Percentiles rank a stretch among this genome's conserved stretches.
Evolutionary conservation across 1,140 invertebrate species (phyloP).

Genomic region (Drosophila ananassae): DNA sequence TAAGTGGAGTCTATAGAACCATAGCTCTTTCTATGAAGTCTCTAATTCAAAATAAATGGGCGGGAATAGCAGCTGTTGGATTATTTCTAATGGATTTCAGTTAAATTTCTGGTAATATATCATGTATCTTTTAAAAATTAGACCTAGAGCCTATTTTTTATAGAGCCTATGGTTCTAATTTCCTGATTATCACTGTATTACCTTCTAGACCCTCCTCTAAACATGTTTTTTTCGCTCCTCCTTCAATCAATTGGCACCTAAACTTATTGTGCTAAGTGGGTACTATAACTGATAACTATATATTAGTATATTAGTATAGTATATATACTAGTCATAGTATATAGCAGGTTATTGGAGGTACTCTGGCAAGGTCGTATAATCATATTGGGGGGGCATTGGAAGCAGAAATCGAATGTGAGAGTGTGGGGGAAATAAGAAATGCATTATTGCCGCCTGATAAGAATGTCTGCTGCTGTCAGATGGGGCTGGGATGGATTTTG

Average conservation of each 20-base stretch:
- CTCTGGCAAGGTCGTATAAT: slow-evolving; percentile 20
- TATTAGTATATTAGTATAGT: not conserved
- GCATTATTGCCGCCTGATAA: slow-evolving; percentile 19
- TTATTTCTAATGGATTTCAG: too few species aligned
- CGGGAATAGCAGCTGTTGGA: too few species aligned
- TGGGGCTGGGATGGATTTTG: slow-evolving; percentile 11
- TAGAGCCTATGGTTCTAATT: not conserved
- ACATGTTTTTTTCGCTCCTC: not conserved
- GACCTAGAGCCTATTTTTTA: too few species aligned
- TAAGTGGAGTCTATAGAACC: too few species aligned
- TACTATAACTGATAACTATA: slow-evolving; percentile 33
- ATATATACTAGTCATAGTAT: not conserved
- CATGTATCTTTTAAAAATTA: too few species aligned
- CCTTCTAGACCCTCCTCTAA: slow-evolving; percentile 3
- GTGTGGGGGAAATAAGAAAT: not conserved
- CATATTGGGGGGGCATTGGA: slow-evolving; percentile 13
- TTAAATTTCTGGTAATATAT: too few species aligned
- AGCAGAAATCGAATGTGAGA: too few species aligned
- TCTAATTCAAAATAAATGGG: too few species aligned
- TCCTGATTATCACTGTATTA: not conserved
- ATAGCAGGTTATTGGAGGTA: not conserved
- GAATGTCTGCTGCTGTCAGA: slow-evolving; percentile 36
- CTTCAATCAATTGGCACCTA: slow-evolving; percentile 30
- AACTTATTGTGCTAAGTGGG: slow-evolving; percentile 39
- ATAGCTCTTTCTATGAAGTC: too few species aligned